Conservation (phyloP, 2,888 invertebrate species). For the Rhimphoctona megacephalus region DNA sequence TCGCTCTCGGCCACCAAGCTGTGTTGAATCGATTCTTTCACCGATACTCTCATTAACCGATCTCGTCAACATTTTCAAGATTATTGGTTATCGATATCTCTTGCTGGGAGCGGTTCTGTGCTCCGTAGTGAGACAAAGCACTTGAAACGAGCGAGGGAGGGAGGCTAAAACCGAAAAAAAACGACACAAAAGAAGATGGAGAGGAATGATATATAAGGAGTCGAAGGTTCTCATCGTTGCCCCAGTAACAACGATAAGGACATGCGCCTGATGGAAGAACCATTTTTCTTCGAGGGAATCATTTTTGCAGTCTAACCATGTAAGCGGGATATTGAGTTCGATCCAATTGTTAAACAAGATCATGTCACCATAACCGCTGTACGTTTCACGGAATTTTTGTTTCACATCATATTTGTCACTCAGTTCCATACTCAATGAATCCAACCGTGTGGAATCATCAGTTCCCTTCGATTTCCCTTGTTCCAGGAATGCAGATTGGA, state of each 20-base stretch:
- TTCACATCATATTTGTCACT: neutral
- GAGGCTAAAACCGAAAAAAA: conserved; percentile 7
- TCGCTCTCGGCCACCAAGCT: conserved; percentile 10
- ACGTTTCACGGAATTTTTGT: neutral
- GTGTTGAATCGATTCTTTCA: conserved; percentile 42
- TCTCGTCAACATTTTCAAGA: conserved; percentile 54
- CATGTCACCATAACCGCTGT: neutral
- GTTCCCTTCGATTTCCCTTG: neutral
- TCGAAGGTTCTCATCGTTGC: conserved; percentile 23
- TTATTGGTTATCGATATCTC: conserved; percentile 67
- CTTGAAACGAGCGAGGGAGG: conserved; percentile 10
- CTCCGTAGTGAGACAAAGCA: conserved; percentile 36
- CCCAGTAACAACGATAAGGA: conserved; percentile 44
- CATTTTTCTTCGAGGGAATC: conserved; percentile 22
- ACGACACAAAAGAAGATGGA: conserved; percentile 1
- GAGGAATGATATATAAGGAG: conserved; percentile 21
- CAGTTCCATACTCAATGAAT: neutral
- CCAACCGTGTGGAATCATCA: no score
- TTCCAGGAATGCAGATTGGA: neutral
- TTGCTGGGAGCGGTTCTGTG: conserved; percentile 34
- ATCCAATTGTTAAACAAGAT: neutral
- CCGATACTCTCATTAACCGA: conserved; percentile 61
- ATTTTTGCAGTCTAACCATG: neutral
- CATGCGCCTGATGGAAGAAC: conserved; percentile 14
- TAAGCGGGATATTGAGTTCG: neutral